phyloP scores from a whole-genome alignment of 53 echinoderm and acorn worm species.

The Echinarachnius parma region DNA sequence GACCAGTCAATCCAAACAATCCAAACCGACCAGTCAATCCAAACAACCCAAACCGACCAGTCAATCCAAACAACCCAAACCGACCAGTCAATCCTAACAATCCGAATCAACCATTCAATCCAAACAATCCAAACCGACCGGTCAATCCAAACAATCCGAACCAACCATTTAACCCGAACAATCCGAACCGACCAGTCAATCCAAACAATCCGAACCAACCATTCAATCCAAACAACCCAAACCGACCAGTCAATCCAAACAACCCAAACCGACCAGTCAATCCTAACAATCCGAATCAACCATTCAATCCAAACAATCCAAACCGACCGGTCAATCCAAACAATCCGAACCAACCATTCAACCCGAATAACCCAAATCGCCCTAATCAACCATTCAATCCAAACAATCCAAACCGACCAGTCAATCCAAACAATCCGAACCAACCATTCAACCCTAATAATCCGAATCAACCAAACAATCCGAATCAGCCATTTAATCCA shows the following conservation, averaged over 20 bases:
- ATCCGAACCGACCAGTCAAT: background rate
- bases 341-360: conserved; percentile 4
- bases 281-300: background rate
- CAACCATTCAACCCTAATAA: background rate
- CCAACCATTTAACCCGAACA: background rate
- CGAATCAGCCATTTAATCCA: background rate
- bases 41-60: conserved; percentile 9
- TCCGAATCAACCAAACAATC: conserved; percentile 4
- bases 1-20: background rate
- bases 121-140: background rate
- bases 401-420: background rate
- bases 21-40: background rate
- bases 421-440: background rate
- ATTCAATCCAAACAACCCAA: background rate
- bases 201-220: background rate
- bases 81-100: background rate
- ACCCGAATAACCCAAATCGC: background rate
- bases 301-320: background rate
- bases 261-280: background rate
- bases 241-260: conserved; percentile 5
- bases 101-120: background rate
- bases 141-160: background rate
- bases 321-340: background rate
- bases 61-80: background rate
- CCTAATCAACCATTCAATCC: conserved; percentile 2